Evolutionary conservation across 2,888 invertebrate species (phyloP).

Genomic region (Eubasilissa splendida): DNA sequence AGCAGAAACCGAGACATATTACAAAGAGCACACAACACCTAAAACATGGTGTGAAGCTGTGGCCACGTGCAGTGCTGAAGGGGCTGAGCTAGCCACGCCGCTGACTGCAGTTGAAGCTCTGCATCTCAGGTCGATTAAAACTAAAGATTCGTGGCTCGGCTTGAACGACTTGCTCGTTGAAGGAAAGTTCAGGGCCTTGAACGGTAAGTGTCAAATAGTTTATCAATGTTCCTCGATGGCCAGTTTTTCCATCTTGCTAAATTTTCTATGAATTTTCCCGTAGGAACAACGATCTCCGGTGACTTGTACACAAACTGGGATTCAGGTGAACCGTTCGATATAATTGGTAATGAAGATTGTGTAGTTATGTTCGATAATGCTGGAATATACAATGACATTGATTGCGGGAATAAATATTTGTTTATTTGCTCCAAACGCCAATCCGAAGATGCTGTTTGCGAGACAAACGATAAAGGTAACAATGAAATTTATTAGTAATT

Average conservation of each 20-base stretch:
- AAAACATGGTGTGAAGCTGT: constrained; percentile 38
- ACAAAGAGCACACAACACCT: constrained; percentile 30
- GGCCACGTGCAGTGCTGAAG: constrained; percentile 42
- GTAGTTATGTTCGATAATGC: constrained; percentile 3
- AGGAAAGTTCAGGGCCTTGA: background rate
- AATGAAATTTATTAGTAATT: background rate
- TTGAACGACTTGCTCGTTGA: background rate
- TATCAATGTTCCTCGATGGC: too few relatives aligned
- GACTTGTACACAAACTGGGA: constrained; percentile 11
- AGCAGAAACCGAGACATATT: constrained; percentile 21
- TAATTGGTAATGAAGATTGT: background rate
- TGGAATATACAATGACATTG: constrained; percentile 12
- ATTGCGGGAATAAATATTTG: background rate
- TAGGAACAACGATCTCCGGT: background rate
- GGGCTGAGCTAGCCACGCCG: constrained; percentile 41
- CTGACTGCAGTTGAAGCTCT: constrained; percentile 4
- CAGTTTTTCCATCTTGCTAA: too few relatives aligned
- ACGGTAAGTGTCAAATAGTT: background rate
- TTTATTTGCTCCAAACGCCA: background rate
- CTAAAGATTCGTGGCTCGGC: background rate
- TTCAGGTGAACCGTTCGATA: background rate
- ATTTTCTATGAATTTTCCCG: too few relatives aligned
- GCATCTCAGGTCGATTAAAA: background rate
- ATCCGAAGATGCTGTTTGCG: background rate
- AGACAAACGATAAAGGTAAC: background rate